Conservation (phyloP, 2,888 invertebrate species). For the Machimus atricapillus region DNA sequence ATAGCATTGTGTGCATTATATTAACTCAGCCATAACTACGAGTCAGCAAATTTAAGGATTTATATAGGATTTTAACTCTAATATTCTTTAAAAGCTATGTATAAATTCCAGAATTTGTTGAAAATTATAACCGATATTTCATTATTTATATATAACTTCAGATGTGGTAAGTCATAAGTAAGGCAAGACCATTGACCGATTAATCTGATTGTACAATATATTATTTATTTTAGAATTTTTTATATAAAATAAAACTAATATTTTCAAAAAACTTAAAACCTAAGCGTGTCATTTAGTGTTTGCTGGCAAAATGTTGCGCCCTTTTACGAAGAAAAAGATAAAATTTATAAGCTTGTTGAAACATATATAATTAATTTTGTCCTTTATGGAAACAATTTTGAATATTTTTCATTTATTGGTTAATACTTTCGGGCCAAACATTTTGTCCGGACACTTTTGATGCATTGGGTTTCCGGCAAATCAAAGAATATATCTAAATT, state of each 20-base stretch:
- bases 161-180: not conserved
- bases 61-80: not conserved
- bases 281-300: slow-evolving; percentile 47
- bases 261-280: slow-evolving; percentile 43
- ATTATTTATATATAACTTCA: slow-evolving; percentile 11
- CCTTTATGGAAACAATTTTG: not conserved
- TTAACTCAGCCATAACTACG: slow-evolving; percentile 18
- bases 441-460: slow-evolving; percentile 45
- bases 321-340: slow-evolving; percentile 8
- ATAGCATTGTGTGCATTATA: slow-evolving; percentile 17
- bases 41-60: slow-evolving; percentile 22
- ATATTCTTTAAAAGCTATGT: not conserved
- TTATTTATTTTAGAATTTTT: slow-evolving; percentile 41
- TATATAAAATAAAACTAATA: slow-evolving; percentile 42
- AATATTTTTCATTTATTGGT: not conserved
- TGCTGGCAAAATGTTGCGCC: slow-evolving; percentile 48
- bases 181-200: slow-evolving; percentile 12
- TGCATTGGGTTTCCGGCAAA: slow-evolving; percentile 42
- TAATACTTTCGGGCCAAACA: slow-evolving; percentile 45
- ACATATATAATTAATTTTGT: not conserved
- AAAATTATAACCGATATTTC: slow-evolving; percentile 20
- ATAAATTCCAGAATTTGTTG: slow-evolving; percentile 29
- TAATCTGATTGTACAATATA: slow-evolving; percentile 35
- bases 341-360: slow-evolving; percentile 1
- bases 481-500: slow-evolving; percentile 6